Conservation (phyloP, 1,140 invertebrate genomes). For the Microplitis mediator region DNA sequence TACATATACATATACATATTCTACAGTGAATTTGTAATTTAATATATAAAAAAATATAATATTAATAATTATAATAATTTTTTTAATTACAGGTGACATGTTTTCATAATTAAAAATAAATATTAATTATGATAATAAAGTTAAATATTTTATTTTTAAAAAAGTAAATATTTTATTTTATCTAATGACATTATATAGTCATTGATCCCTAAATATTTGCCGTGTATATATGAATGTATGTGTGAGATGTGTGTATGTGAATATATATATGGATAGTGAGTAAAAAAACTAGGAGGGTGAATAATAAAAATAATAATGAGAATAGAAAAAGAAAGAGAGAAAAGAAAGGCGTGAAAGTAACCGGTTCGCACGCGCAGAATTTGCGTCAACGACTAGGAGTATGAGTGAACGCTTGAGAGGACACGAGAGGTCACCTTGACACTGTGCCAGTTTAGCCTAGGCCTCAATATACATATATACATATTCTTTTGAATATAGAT, state of each 20-base stretch:
- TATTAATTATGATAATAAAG: no score
- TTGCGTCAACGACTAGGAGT: not conserved
- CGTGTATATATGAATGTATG: not conserved
- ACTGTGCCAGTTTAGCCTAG: slow-evolving; percentile 53
- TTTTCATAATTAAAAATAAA: no score
- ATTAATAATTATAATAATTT: no score
- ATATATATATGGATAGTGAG: not conserved
- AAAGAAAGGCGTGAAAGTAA: slow-evolving; percentile 55
- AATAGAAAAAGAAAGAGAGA: slow-evolving; percentile 51
- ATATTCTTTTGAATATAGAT: no score
- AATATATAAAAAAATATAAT: no score
- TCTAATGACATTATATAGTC: no score
- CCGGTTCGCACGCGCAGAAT: slow-evolving; percentile 20
- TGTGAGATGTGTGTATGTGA: not conserved
- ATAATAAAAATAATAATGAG: not conserved
- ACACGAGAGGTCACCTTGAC: slow-evolving; percentile 45
- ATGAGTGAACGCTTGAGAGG: slow-evolving; percentile 16
- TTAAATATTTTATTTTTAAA: no score
- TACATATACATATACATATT: no score
- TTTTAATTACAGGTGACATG: not conserved
- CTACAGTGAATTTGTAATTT: no score
- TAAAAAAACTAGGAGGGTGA: not conserved
- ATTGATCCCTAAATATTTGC: not conserved
- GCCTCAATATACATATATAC: slow-evolving; percentile 21
- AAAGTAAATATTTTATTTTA: no score